Evolutionary conservation across 2,888 invertebrate species (phyloP).

Genomic region (Phrixothrix hirtus): DNA sequence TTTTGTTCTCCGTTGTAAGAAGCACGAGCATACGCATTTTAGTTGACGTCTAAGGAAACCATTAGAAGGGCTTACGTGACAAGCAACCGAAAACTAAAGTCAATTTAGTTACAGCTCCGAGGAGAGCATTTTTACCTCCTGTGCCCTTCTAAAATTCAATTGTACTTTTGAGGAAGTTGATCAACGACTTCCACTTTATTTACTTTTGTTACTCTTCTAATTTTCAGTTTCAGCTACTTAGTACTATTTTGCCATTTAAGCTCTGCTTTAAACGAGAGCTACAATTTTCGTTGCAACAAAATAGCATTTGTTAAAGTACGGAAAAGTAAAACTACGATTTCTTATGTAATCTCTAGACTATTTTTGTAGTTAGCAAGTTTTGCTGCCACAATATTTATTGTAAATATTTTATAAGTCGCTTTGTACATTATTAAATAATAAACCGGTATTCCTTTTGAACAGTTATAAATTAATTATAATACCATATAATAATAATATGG

Average conservation of each 20-base stretch:
- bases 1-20: constrained; percentile 11
- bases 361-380: too few relatives aligned
- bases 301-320: too few relatives aligned
- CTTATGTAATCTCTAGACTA: too few relatives aligned
- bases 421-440: too few relatives aligned
- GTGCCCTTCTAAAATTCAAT: constrained; percentile 27
- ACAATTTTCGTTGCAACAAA: too few relatives aligned
- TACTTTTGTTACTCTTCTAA: constrained; percentile 22
- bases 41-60: constrained; percentile 27
- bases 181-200: constrained; percentile 24
- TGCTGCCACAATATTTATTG: too few relatives aligned
- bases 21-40: constrained; percentile 20
- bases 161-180: constrained; percentile 24
- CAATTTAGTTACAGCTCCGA: constrained; percentile 27
- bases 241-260: constrained; percentile 9
- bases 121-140: constrained; percentile 26
- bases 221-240: constrained; percentile 17
- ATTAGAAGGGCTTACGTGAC: constrained; percentile 28
- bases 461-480: too few relatives aligned
- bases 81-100: constrained; percentile 28
- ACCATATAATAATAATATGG: too few relatives aligned
- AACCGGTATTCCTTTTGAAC: too few relatives aligned
- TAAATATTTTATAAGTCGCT: too few relatives aligned
- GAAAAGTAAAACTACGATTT: too few relatives aligned
- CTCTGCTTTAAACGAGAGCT: too few relatives aligned